A percentile compares a stretch with the other conserved stretches of the same genome.
Conservation (phyloP, 2,888 invertebrate species). For the Nebria brevicollis region DNA sequence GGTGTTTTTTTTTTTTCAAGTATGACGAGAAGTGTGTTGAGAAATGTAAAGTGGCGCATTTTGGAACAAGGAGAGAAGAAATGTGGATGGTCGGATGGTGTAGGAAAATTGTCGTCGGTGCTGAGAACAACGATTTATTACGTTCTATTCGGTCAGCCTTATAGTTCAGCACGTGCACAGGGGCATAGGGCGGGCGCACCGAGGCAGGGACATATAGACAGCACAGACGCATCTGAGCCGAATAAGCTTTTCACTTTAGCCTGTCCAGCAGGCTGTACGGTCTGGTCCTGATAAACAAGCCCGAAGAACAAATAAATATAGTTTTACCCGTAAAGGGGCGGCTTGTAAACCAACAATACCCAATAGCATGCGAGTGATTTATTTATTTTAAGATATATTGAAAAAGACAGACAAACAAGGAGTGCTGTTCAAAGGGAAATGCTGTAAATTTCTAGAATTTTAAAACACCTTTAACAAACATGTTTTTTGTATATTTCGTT, state of each 20-base stretch:
- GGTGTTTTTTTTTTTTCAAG: no score
- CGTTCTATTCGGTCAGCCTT: neutral
- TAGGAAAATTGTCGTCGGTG: neutral
- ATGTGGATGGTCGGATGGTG: neutral
- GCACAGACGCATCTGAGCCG: neutral
- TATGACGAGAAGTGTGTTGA: neutral
- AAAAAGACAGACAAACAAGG: neutral
- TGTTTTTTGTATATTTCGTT: no score
- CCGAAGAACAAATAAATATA: neutral
- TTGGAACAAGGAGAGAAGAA: neutral
- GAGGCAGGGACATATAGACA: neutral
- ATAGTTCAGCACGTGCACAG: neutral
- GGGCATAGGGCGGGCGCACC: neutral
- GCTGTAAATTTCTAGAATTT: no score
- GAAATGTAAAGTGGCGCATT: neutral
- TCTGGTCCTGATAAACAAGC: neutral
- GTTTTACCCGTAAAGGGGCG: neutral
- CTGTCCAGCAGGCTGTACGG: neutral
- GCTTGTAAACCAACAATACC: neutral
- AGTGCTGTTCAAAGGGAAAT: no score
- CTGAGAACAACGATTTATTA: neutral
- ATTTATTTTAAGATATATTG: conserved; percentile 1
- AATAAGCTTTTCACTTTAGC: conserved; percentile 1
- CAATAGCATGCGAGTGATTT: neutral
- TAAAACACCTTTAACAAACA: no score